These are phyloP conservation scores for Parnassius mnemosyne DNA, from an alignment of 2,888 invertebrate genomes.

Conservation along the genomic window DNA sequence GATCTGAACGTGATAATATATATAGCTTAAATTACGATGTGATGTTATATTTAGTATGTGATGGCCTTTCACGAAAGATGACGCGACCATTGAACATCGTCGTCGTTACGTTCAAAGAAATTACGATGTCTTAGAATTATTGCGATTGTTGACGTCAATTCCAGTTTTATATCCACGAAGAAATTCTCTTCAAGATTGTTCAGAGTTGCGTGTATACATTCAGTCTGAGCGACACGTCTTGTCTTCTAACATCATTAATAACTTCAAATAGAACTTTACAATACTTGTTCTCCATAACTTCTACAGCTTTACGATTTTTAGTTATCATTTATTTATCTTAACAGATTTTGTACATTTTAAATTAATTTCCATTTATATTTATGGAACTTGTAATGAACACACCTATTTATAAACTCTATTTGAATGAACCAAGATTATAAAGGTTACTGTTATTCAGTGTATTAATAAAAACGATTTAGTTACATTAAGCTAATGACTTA, in stretches of 20 bases:
- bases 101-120: constrained; percentile 8
- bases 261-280: constrained; percentile 11
- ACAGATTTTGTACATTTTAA: too few species aligned
- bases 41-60: too few species aligned
- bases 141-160: constrained; percentile 26
- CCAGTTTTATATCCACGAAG: constrained; percentile 22
- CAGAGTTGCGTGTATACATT: constrained; percentile 22
- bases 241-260: constrained; percentile 29
- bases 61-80: too few species aligned
- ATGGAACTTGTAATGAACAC: too few species aligned
- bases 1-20: too few species aligned
- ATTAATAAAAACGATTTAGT: too few species aligned
- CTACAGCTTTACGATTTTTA: constrained; percentile 5
- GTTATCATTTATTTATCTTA: neutral
- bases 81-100: constrained; percentile 15
- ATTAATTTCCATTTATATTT: too few species aligned
- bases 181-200: constrained; percentile 23
- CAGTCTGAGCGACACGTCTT: constrained; percentile 23
- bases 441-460: too few species aligned
- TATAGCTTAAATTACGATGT: too few species aligned
- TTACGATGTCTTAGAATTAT: constrained; percentile 23
- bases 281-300: constrained; percentile 13
- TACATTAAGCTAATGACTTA: too few species aligned
- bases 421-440: too few species aligned
- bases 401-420: too few species aligned